Evolutionary conservation across 2,113 vertebrate genomes (phyloP).

Genomic region (Dicerorhinus sumatrensis): DNA sequence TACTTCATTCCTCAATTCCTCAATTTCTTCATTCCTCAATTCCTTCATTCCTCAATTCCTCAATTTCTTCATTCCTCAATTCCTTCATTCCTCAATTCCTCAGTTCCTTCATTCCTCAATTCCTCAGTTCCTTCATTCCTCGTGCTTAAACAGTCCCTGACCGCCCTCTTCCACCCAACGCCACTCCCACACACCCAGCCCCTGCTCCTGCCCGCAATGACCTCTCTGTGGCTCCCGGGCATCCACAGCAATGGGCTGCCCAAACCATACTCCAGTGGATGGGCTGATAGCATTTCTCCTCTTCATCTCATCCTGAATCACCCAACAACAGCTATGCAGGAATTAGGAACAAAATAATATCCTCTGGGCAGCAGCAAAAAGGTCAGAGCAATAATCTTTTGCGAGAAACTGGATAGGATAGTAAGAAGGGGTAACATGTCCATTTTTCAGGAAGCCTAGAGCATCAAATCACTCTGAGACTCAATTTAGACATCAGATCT

Average conservation of each 20-base stretch:
- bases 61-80: background rate
- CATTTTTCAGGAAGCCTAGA: background rate
- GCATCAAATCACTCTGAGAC: background rate
- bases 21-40: background rate
- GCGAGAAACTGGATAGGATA: background rate
- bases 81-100: no score
- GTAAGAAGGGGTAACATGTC: background rate
- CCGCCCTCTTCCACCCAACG: fast-evolving
- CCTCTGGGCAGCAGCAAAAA: background rate
- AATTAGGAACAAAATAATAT: background rate
- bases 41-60: no score
- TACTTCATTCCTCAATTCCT: background rate
- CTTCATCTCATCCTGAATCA: background rate
- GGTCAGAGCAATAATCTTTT: background rate
- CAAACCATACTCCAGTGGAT: background rate
- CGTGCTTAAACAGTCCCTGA: background rate
- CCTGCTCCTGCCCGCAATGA: background rate
- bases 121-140: no score
- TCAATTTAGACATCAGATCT: background rate
- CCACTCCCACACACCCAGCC: background rate
- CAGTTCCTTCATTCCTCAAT: background rate
- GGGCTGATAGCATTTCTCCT: background rate
- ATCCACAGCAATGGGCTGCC: background rate
- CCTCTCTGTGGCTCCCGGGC: background rate
- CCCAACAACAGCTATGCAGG: background rate